Evolutionary conservation across 2,888 invertebrate genomes (phyloP).

Genomic region (Pyrrhia umbra): DNA sequence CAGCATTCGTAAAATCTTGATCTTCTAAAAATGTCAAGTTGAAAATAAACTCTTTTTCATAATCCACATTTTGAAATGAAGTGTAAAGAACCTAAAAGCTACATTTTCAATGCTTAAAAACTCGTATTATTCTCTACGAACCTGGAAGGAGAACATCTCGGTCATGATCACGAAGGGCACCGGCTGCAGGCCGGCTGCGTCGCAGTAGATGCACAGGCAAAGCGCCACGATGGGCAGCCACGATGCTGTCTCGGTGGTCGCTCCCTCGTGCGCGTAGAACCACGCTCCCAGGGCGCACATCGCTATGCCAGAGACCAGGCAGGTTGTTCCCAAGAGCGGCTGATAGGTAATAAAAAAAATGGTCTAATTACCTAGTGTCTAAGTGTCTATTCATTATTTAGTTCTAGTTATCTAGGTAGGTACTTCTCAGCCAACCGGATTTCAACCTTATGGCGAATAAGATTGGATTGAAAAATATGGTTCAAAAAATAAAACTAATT

Average conservation of each 20-base stretch:
- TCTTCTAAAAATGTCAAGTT: no score
- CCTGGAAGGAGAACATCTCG: slow-evolving; percentile 87
- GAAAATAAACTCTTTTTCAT: no score
- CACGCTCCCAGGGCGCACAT: slow-evolving; percentile 81
- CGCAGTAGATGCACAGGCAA: slow-evolving; percentile 86
- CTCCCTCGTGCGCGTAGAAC: slow-evolving; percentile 74
- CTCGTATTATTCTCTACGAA: slow-evolving; percentile 46
- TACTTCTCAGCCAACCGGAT: no score
- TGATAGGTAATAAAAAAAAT: slow-evolving; percentile 49
- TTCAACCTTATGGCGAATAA: no score
- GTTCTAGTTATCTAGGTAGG: no score
- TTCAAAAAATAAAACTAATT: no score
- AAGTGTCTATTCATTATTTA: no score
- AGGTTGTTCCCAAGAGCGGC: slow-evolving; percentile 82
- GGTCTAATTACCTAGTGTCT: no score
- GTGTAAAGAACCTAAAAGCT: no score
- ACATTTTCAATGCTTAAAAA: background rate
- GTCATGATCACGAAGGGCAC: slow-evolving; percentile 88
- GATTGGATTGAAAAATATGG: background rate
- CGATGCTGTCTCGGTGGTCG: slow-evolving; percentile 58
- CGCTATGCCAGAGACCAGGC: slow-evolving; percentile 80
- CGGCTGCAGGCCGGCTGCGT: slow-evolving; percentile 85
- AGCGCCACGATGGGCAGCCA: slow-evolving; percentile 83
- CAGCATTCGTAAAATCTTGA: no score
- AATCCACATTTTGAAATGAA: no score